A percentile compares a stretch with the other conserved stretches of the same genome.
Evolutionary conservation across 2,113 vertebrate species (phyloP).

Genomic region (Verasper variegatus): DNA sequence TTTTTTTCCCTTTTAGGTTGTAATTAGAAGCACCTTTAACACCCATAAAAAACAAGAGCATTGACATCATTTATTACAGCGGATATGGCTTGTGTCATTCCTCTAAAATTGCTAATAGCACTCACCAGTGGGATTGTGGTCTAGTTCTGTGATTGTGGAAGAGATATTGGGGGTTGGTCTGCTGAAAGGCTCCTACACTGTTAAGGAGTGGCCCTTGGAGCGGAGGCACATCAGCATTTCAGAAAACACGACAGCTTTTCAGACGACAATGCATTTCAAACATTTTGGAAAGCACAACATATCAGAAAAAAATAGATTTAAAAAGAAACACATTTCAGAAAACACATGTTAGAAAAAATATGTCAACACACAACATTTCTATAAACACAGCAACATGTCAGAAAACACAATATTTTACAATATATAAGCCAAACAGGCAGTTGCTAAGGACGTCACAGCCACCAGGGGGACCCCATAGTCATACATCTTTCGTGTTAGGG

Average conservation of each 20-base stretch:
- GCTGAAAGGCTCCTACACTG: not conserved
- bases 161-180: not conserved
- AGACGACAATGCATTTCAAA: not conserved
- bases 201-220: not conserved
- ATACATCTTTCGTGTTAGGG: too few relatives aligned
- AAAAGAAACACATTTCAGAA: not conserved
- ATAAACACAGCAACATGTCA: not conserved
- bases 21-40: not conserved
- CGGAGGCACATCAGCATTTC: not conserved
- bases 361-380: not conserved
- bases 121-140: slow-evolving; percentile 2
- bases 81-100: not conserved
- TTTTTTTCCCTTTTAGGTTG: not conserved
- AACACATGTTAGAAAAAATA: not conserved
- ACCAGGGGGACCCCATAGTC: too few relatives aligned
- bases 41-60: too few relatives aligned
- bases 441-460: too few relatives aligned
- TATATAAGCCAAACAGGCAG: too few relatives aligned
- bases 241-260: not conserved
- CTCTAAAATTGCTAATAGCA: not conserved
- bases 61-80: not conserved
- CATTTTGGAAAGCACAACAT: not conserved
- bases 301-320: too few relatives aligned
- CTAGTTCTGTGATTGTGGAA: not conserved
- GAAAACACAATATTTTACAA: not conserved